Base-by-base conservation (phyloP, 1,140 invertebrate species). In the Drosophila insularis region DNA sequence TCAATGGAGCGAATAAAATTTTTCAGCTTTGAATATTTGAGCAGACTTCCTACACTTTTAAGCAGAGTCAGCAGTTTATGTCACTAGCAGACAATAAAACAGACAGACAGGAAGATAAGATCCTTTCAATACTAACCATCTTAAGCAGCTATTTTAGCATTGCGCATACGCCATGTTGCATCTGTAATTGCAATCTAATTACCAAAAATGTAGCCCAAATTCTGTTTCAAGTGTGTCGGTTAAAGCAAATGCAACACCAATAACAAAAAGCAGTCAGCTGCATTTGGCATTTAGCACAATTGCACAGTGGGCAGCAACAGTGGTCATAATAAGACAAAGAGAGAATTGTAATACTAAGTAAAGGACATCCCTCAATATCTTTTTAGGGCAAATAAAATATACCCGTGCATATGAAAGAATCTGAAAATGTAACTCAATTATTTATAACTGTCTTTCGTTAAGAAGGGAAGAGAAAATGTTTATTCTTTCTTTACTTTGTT, bases 181-280 rank as follows among this genome's bases (percentile, higher is more conserved):
- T 4, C 23, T 32, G 11, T 50, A 53, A 67, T 67, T 60, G 40
- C 65, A 60, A 59, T 60, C 65, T 67, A 67, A 67, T 67, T 67
- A 67, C 65, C 55, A 46, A 65, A 67, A 67, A 60, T 67, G 56
- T 60, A 39, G 63, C 35, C 27, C 55, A 13, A 37, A 35, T 21
- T 64, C 54, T 50, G 40, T 63, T 63, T 50, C 17, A 50, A 50
- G 43, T 50, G 43, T 50, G 19, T 37, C 3, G 59, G 31, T 21
- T 14, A 21, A 43, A 37, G 21, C 32, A 19, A n/a, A 5, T 40
- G 19, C 17, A 60, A 32, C 54, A 56, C 27, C 27, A 27, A 27
- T 6, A 5, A 35, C 54, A 32, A 35, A 13, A 4, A 11, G 27
- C 3, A 39, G 19, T 8, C 60, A 63, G 40, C 46, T 54, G 31